These are phyloP conservation scores for Sipha flava DNA, from an alignment of 1,140 invertebrate species.

Conservation along the genomic window DNA sequence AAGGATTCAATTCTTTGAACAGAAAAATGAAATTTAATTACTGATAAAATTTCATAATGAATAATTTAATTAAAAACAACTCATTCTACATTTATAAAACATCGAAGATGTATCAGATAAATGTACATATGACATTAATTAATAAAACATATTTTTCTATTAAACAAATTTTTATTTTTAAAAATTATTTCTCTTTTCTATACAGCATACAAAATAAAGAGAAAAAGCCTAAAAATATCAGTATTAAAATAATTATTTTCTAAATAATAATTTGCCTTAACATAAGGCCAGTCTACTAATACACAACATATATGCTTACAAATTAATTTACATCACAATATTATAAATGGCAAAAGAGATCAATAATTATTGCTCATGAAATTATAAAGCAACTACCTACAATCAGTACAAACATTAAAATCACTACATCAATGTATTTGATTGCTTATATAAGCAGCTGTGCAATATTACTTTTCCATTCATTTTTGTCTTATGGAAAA, in stretches of 20 bases:
- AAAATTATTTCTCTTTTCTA: constrained; percentile 1
- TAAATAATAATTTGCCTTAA: constrained; percentile 25
- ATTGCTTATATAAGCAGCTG: not conserved
- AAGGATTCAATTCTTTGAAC: too few relatives aligned
- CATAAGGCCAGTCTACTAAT: constrained; percentile 27
- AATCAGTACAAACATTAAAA: constrained; percentile 9
- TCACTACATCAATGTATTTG: not conserved
- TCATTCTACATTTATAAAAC: too few relatives aligned
- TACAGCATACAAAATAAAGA: constrained; percentile 29
- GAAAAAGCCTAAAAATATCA: constrained; percentile 12
- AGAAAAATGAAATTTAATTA: too few relatives aligned
- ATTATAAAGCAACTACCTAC: constrained; percentile 13
- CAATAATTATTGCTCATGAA: constrained; percentile 30
- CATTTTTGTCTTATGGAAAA: not conserved
- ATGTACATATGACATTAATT: too few relatives aligned
- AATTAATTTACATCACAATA: constrained; percentile 27
- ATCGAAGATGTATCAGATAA: too few relatives aligned
- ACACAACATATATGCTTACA: constrained; percentile 21
- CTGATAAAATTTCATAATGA: too few relatives aligned
- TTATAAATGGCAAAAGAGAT: constrained; percentile 28
- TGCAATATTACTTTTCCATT: not conserved
- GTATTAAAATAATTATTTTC: not conserved
- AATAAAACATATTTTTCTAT: too few relatives aligned
- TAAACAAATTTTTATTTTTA: constrained; percentile 17
- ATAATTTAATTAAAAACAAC: too few relatives aligned